Base-by-base conservation (phyloP, 1,140 invertebrate species). In the Stenopsyche tienmushanensis region DNA sequence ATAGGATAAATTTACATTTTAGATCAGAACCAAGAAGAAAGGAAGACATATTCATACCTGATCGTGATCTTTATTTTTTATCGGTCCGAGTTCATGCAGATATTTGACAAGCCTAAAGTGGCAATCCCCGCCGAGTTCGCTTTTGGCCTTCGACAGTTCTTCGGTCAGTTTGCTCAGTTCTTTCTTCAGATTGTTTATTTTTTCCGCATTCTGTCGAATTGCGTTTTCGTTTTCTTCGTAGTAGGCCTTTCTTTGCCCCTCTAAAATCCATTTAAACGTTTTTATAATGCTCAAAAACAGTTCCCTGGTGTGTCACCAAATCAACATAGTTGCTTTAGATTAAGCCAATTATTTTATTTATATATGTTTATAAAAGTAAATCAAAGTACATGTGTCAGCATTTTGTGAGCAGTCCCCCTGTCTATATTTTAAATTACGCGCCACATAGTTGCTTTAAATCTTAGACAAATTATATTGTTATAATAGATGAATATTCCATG, bases 171-270 rank as follows among this genome's bases (percentile, higher is more conserved):
- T 77, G 69, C 85, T 86, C 13, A 91, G 84, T 70, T 90, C 86
- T 69, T 86, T 89, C 72, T 91, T 92, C n/a, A 92, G 72, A 0
- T 82, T 78, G 21, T 80, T 72, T 53, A 92, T 90, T 59, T 85
- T 83, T 52, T 91, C 86, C 52, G 77, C 78, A 72, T 90, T 90
- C 63, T 85, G 83, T 69, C 85, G 86, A 71, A 85, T 87, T 73
- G 88, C 88, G 5, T 85, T 82, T 72, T 90, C 88, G 71, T 86
- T 89, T 75, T 91, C 89, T 76, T 91, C 90, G 66, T 87, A 90
- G 68, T 88, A 83, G 0, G 90, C 90, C 72, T 90, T 92, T 69
- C 90, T 84, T 78, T 91, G 90, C 9, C 90, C 90, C 83, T 93
- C 90, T 92, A 42, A 50, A 60, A 29, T 26, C 17, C 3, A 57